A percentile compares a stretch with the other conserved stretches of the same genome.
Evolutionary conservation across 1,140 invertebrate genomes (phyloP).

Genomic region (Neodiprion lecontei): DNA sequence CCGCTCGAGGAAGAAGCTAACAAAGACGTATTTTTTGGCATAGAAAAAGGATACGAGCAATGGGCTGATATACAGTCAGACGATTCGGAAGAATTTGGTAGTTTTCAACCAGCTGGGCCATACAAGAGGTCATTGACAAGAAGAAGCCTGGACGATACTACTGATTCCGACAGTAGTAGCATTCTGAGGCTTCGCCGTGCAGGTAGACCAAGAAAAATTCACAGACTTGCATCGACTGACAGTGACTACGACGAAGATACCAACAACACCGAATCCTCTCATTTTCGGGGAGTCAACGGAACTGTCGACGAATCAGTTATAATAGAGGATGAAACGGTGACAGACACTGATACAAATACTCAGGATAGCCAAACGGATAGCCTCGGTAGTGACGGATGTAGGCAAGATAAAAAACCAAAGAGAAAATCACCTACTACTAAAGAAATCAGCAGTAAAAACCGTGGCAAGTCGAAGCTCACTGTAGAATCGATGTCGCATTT

Average conservation of each 20-base stretch:
- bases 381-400: conserved; percentile 56
- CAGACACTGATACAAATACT: conserved; percentile 59
- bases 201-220: conserved; percentile 47
- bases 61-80: conserved; percentile 55
- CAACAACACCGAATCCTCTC: not conserved
- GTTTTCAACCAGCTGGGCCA: conserved; percentile 48
- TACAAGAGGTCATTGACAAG: conserved; percentile 46
- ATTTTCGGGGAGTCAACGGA: conserved; percentile 10
- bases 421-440: conserved; percentile 35
- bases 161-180: conserved; percentile 55
- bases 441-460: conserved; percentile 40
- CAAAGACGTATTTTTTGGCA: conserved; percentile 60
- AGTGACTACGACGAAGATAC: conserved; percentile 57
- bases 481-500: conserved; percentile 53
- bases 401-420: conserved; percentile 44
- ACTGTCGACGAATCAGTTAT: not conserved
- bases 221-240: conserved; percentile 57
- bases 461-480: conserved; percentile 45
- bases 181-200: conserved; percentile 40
- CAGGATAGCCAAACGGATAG: conserved; percentile 60
- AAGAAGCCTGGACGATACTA: conserved; percentile 51
- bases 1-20: conserved; percentile 59
- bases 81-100: conserved; percentile 53
- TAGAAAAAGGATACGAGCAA: conserved; percentile 67
- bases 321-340: conserved; percentile 47